A percentile compares a stretch with the other conserved stretches of the same genome.
These are phyloP conservation scores for Mechanitis messenoides DNA, from an alignment of 2,888 invertebrate genomes.

Conservation along the genomic window DNA sequence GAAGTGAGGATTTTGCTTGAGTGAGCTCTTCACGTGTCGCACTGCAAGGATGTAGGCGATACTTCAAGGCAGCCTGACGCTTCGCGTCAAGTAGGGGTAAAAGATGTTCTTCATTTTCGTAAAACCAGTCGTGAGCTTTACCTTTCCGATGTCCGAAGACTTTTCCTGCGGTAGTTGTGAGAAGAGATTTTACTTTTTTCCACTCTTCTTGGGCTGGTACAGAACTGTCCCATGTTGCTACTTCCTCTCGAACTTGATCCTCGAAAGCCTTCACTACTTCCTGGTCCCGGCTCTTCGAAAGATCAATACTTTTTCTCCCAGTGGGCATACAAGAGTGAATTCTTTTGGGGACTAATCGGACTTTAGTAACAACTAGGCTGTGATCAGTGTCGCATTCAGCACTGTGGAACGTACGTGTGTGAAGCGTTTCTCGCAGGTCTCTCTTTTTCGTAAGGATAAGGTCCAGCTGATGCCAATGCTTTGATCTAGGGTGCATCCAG, in stretches of 20 bases:
- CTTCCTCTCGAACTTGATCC: background rate
- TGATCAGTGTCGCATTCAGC: constrained; percentile 24
- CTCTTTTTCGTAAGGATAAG: constrained; percentile 22
- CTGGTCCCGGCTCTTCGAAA: background rate
- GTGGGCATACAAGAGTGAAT: constrained; percentile 3
- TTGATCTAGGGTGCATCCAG: constrained; percentile 27
- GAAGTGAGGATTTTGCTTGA: no score
- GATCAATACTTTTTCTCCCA: background rate
- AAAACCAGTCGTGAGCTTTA: background rate
- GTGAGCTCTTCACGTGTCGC: background rate
- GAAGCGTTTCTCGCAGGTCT: constrained; percentile 17
- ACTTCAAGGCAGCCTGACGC: no score
- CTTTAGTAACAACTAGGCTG: constrained; percentile 11
- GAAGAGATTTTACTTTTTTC: background rate
- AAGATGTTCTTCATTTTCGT: no score
- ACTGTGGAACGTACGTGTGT: constrained; percentile 21
- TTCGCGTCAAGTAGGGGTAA: no score
- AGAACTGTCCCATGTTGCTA: constrained; percentile 3
- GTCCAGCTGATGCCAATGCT: constrained; percentile 29
- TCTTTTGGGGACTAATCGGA: background rate
- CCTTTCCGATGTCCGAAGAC: constrained; percentile 2
- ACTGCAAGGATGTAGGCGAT: no score
- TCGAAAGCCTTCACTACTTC: background rate
- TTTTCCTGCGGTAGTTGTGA: background rate
- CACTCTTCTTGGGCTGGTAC: background rate